phyloP scores from a whole-genome alignment of 2,113 vertebrate species.

The Corythoichthys intestinalis region DNA sequence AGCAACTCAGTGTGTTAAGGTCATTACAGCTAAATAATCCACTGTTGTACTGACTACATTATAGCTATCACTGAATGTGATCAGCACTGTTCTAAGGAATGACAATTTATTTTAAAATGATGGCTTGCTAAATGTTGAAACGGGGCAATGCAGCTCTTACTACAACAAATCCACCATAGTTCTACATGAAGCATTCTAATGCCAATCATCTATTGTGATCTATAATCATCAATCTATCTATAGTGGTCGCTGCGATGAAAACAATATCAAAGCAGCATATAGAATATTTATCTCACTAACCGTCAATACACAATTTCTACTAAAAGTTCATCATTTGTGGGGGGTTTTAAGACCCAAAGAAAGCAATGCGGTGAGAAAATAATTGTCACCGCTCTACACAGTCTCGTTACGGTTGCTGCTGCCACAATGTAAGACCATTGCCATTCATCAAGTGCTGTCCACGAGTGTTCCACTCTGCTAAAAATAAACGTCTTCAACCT shows the following conservation, averaged over 20 bases:
- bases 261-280: constrained; percentile 1
- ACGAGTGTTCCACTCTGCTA: constrained; percentile 27
- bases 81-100: neutral
- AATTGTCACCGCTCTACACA: constrained; percentile 39
- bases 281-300: constrained; percentile 13
- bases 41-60: neutral
- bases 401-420: constrained; percentile 39
- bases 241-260: constrained; percentile 8
- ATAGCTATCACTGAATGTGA: neutral
- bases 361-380: constrained; percentile 30
- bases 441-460: constrained; percentile 49
- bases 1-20: neutral
- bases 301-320: constrained; percentile 4
- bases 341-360: constrained; percentile 5
- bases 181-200: neutral
- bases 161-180: neutral
- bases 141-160: neutral
- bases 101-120: neutral
- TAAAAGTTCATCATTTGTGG: neutral
- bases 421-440: constrained; percentile 38
- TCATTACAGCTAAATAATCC: neutral
- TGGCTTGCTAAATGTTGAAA: neutral
- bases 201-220: neutral
- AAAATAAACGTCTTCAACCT: constrained; percentile 53
- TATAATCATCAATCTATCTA: constrained; percentile 1